Evolutionary conservation across 92 coral and sea anemone genomes (phyloP).

Genomic region (Epizoanthus ramosus): DNA sequence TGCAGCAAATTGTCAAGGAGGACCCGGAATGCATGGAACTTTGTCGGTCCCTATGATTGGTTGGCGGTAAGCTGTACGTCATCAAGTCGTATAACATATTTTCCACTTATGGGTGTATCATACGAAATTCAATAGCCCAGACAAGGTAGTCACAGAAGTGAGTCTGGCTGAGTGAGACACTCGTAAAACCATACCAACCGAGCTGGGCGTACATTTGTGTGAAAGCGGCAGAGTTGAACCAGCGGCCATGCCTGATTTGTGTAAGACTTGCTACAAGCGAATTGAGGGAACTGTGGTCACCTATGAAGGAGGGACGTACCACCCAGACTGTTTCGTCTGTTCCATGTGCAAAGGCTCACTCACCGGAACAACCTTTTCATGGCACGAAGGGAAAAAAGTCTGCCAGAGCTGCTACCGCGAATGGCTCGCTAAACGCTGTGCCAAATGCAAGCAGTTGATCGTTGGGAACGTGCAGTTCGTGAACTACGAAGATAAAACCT

Average conservation of each 20-base stretch:
- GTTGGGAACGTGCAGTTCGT: constrained; percentile 57
- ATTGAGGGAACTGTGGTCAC: constrained; percentile 40
- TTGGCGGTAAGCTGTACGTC: neutral
- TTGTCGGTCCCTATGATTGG: neutral
- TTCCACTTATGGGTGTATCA: constrained; percentile 1
- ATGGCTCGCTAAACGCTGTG: constrained; percentile 59
- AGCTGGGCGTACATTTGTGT: neutral
- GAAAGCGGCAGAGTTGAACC: neutral
- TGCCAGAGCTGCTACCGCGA: constrained; percentile 56
- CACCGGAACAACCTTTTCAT: constrained; percentile 59
- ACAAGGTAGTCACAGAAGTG: neutral
- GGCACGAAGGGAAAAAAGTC: constrained; percentile 53
- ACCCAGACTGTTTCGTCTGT: constrained; percentile 59
- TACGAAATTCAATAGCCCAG: neutral
- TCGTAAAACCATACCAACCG: neutral
- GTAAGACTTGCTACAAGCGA: constrained; percentile 30
- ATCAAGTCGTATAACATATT: neutral
- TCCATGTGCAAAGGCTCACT: constrained; percentile 51
- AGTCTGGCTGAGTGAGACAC: constrained; percentile 10
- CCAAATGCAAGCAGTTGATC: constrained; percentile 48
- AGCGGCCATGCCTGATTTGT: constrained; percentile 31
- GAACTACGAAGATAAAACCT: constrained; percentile 55
- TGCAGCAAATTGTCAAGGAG: too few species aligned
- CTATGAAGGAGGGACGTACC: constrained; percentile 57
- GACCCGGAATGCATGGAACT: neutral